A percentile compares a stretch with the other conserved stretches of the same genome.
Conservation (phyloP, 2,888 invertebrate genomes). For the Altica lythri region DNA sequence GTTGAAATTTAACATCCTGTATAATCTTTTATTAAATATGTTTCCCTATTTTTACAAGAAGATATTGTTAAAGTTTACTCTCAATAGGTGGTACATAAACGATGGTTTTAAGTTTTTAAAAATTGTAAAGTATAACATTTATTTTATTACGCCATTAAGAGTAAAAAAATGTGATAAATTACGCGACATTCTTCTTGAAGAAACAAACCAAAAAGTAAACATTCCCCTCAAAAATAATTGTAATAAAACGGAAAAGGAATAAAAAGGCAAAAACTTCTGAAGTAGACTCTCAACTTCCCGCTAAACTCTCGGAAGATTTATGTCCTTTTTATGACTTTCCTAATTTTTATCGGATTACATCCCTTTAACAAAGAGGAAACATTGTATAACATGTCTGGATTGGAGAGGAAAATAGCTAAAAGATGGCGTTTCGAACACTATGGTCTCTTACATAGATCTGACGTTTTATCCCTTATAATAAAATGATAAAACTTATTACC, state of each 20-base stretch:
- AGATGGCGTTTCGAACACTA: conserved; percentile 19
- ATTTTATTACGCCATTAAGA: too few species aligned
- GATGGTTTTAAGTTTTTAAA: too few species aligned
- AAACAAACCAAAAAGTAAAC: conserved; percentile 20
- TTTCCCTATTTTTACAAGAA: too few species aligned
- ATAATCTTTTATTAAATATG: too few species aligned
- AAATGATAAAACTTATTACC: conserved; percentile 26
- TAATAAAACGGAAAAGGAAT: conserved; percentile 26
- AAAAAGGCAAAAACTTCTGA: conserved; percentile 25
- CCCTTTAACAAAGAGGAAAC: conserved; percentile 24
- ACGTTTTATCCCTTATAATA: conserved; percentile 27
- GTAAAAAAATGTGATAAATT: conserved; percentile 19
- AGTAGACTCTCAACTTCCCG: conserved; percentile 28
- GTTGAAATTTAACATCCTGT: too few species aligned
- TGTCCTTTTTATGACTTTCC: conserved; percentile 31
- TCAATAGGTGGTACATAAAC: too few species aligned
- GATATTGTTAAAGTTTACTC: too few species aligned
- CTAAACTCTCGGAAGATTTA: conserved; percentile 30
- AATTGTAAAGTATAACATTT: too few species aligned
- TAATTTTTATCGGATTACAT: conserved; percentile 32
- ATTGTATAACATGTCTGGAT: conserved; percentile 29
- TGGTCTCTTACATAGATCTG: conserved; percentile 12
- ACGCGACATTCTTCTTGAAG: background rate
- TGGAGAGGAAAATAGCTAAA: conserved; percentile 24
- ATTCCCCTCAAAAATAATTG: conserved; percentile 24